phyloP scores from a whole-genome alignment of 2,888 invertebrate species.

The Abrostola triplasia region DNA sequence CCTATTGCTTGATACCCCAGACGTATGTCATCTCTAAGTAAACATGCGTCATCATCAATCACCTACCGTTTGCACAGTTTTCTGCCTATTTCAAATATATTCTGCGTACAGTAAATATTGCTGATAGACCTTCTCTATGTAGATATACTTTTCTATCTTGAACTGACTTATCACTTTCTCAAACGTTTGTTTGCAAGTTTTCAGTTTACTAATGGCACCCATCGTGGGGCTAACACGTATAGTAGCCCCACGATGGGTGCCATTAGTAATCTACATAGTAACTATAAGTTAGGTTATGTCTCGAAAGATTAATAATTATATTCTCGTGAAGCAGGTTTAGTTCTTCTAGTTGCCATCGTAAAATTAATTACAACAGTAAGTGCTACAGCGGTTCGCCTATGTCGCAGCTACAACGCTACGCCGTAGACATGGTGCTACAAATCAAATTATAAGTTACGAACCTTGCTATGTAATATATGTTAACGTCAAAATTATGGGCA shows the following conservation, averaged over 20 bases:
- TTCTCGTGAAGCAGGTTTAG: too few relatives aligned
- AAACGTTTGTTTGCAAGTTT: too few relatives aligned
- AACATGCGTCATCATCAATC: slow-evolving; percentile 25
- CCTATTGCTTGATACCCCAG: background rate
- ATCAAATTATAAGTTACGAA: slow-evolving; percentile 12
- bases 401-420: slow-evolving; percentile 39
- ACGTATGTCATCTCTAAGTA: background rate
- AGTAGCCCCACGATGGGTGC: too few relatives aligned
- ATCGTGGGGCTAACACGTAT: too few relatives aligned
- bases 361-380: slow-evolving; percentile 25
- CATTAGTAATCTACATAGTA: too few relatives aligned
- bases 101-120: too few relatives aligned
- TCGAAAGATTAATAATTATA: too few relatives aligned
- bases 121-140: too few relatives aligned
- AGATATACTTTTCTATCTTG: too few relatives aligned
- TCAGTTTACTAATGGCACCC: too few relatives aligned
- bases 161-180: too few relatives aligned
- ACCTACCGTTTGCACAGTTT: slow-evolving; percentile 1
- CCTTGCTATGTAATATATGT: background rate
- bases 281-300: too few relatives aligned
- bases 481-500: background rate
- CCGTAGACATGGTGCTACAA: slow-evolving; percentile 40
- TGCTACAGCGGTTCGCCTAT: slow-evolving; percentile 32
- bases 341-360: slow-evolving; percentile 1
- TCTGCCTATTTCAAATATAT: slow-evolving; percentile 5